Conservation (phyloP, 2,797 vertebrate genomes). For the Microtus obscurus region DNA sequence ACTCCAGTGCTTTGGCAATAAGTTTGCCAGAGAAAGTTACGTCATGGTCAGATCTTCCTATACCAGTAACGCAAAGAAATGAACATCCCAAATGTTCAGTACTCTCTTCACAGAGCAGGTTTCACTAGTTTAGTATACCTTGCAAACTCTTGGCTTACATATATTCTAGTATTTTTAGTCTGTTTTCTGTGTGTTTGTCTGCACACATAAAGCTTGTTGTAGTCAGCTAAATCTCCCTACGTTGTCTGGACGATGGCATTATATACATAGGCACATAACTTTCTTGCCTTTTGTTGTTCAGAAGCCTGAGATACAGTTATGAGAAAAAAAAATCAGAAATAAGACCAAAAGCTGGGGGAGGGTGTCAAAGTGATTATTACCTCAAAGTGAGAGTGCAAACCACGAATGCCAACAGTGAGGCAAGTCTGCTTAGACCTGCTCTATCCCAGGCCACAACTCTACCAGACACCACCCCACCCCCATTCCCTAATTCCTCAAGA, state of each 20-base stretch:
- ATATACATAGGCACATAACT: background rate
- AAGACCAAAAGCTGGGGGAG: background rate
- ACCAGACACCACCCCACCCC: background rate
- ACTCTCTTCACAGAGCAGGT: constrained; percentile 9
- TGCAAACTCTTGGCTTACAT: background rate
- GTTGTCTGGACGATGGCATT: background rate
- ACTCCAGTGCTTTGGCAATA: background rate
- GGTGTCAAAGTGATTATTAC: background rate
- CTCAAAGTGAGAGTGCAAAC: background rate
- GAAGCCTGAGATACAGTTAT: background rate
- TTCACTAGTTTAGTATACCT: background rate
- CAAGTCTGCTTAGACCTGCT: background rate
- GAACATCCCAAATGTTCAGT: background rate
- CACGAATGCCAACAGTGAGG: background rate
- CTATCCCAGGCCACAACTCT: background rate
- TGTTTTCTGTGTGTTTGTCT: constrained; percentile 47
- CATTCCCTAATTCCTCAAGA: background rate
- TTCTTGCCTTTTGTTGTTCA: background rate
- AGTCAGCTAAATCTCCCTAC: background rate
- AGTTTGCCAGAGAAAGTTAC: background rate
- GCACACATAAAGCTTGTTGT: background rate
- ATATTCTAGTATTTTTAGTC: background rate
- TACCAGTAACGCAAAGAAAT: constrained; percentile 20
- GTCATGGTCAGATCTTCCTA: background rate
- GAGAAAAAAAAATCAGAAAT: background rate